Base-by-base conservation (phyloP, 1,140 invertebrate genomes). In the Notospermus geniculatus region DNA sequence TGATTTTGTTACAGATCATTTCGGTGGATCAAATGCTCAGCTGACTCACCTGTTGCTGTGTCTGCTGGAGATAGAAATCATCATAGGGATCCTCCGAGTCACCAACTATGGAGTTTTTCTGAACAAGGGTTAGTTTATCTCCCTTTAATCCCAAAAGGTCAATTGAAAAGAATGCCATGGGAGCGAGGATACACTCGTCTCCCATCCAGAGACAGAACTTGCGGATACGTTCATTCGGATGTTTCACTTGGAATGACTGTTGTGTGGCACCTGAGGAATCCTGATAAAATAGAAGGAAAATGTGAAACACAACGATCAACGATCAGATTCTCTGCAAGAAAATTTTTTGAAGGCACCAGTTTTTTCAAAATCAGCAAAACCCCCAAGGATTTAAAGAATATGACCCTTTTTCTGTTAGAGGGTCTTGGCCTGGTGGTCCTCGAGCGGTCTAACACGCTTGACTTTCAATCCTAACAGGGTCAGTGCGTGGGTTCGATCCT, bases 51-150 rank as follows among this genome's bases (percentile, higher is more conserved):
- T 27, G 46, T 27, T 23, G 19, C 46, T 50, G 66, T 55, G 74
- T 79, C 59, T 81, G 79, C 22, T 71, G 60, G 2, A 97, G 81
- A 76, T 93, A 97, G 77, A 90, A 89, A 53, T 92, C 91, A 85
- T 97, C 94, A 78, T 93, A 91, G 11, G 93, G 93, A 83, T 97
- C 95, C 81, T 95, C 91, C 2, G 92, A 87, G 77, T 96, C 91
- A 54, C 92, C 90, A 28, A 85, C 84, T 62, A 88, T 88, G 45
- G 88, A 83, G 67, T 86, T 88, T 71, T 93, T 89, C 41, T 67
- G 43, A 65, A 64, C 9, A 78, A 63, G 41, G 72, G 54, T 22
- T 62, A 54, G 23, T 11, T 87, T 19, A 88, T 87, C 43, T 2
- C 91, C 92, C 2, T 91, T 93, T 2, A 96, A 87, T 71, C 88